A percentile compares a stretch with the other conserved stretches of the same genome.
Conservation (phyloP, 1,140 invertebrate species). For the Drosophila lowei region DNA sequence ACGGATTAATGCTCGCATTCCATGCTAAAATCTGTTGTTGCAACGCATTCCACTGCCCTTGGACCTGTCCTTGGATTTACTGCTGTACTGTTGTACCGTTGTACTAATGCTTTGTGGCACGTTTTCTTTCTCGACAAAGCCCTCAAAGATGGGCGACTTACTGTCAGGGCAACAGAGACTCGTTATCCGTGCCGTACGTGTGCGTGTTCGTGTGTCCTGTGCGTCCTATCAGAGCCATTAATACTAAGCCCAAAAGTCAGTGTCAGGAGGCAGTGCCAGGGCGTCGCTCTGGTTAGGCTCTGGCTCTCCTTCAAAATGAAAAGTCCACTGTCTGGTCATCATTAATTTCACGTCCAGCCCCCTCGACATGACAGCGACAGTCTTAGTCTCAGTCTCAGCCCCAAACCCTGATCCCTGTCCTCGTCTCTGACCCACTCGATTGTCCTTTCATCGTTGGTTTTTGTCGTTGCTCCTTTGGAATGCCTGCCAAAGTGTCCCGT, state of each 20-base stretch:
- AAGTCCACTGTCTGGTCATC: conserved; percentile 69
- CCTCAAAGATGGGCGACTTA: conserved; percentile 42
- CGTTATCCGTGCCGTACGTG: conserved; percentile 40
- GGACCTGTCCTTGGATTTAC: too few relatives aligned
- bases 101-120: conserved; percentile 18
- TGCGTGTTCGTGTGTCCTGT: conserved; percentile 6
- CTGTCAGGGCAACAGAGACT: conserved; percentile 36
- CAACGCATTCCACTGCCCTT: too few relatives aligned
- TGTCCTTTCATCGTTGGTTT: conserved; percentile 6
- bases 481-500: conserved; percentile 11
- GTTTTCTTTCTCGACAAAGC: conserved; percentile 45
- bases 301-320: conserved; percentile 38
- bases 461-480: not conserved
- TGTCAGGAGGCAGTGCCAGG: not conserved
- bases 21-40: too few relatives aligned
- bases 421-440: not conserved
- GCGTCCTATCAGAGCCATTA: conserved; percentile 46
- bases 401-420: not conserved
- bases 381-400: not conserved
- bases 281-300: not conserved
- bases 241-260: conserved; percentile 22
- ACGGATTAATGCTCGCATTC: too few relatives aligned
- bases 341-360: conserved; percentile 57
- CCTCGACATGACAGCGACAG: conserved; percentile 3
- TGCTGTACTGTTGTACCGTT: too few relatives aligned